Evolutionary conservation across 53 echinoderm and acorn worm species (phyloP).

Genomic region (Crossaster papposus): DNA sequence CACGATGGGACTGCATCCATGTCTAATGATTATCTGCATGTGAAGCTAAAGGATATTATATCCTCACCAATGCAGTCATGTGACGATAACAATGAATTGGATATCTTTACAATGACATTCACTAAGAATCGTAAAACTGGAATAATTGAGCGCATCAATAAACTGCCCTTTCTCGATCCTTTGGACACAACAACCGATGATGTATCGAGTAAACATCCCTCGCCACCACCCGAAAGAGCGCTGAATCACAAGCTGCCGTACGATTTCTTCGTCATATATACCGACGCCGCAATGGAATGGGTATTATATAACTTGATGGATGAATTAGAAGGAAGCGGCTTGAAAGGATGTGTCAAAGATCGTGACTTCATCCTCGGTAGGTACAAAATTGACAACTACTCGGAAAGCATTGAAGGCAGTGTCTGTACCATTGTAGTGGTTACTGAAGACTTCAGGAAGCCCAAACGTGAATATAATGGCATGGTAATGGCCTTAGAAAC

Average conservation of each 20-base stretch:
- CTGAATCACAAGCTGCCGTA: background rate
- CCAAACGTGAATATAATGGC: background rate
- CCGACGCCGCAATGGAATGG: conserved; percentile 20
- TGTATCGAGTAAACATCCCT: background rate
- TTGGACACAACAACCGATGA: background rate
- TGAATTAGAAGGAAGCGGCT: conserved; percentile 26
- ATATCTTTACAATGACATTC: background rate
- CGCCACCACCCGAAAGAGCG: background rate
- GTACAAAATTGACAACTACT: background rate
- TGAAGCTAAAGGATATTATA: background rate
- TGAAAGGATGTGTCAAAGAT: conserved; percentile 41
- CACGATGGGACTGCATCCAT: background rate
- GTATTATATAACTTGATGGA: conserved; percentile 1
- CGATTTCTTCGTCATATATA: conserved; percentile 43
- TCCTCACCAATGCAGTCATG: background rate
- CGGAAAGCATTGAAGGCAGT: background rate
- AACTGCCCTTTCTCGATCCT: background rate
- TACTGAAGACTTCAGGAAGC: background rate
- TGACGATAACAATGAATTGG: background rate
- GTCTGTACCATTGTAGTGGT: conserved; percentile 12
- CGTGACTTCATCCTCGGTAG: conserved; percentile 24
- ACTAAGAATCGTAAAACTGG: background rate
- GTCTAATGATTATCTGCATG: background rate
- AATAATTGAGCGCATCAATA: background rate
- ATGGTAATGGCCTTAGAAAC: background rate